Evolutionary conservation across 2,797 vertebrate genomes (phyloP), one percentile per base, ranked within the genome.

Genomic region (Acanthiza pusilla): DNA sequence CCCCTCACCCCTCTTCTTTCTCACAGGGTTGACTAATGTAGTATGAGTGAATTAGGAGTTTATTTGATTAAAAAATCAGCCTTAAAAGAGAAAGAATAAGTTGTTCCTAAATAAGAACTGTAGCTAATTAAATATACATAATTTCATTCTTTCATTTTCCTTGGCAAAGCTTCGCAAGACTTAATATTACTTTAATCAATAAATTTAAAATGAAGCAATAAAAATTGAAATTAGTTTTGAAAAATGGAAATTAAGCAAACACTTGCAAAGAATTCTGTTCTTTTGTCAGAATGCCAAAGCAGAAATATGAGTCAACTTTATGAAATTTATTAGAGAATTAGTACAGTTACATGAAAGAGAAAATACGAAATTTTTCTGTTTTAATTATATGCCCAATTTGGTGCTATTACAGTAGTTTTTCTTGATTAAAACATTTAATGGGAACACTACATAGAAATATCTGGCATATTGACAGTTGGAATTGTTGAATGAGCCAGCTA

Each of bases 221-320:
- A 96, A 97, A 97, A 97, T 96, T 97, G 92, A 97, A 97, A 97
- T 97, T 96, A 97, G 93, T 78, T 85, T 95, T 91, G 88, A 96
- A 96, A 96, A 96, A 95, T 83, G 93, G 89, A 97, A 97, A 95
- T 96, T 92, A 96, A 77, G 93, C 81, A 92, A 96, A 96, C 71
- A 76, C 93, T 94, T 95, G 78, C 94, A 94, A 95, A 93, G 77
- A 88, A 91, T 94, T 96, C 84, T 96, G 66, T 85, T 95, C 80
- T 93, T 96, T 93, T 97, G 95, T 95, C 94, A 96, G 89, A 72
- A 91, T 94, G 97, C 95, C 96, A 97, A 88, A 86, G 88, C 76
- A 88, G 83, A 96, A 94, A 91, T 94, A 90, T 60, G 92, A 97
- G 84, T 91, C 78, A 89, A 90, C 82, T 97, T 96, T 85, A 95